These are phyloP conservation scores for Perizoma affinitatum DNA, from an alignment of 2,888 invertebrate genomes.

Conservation along the genomic window DNA sequence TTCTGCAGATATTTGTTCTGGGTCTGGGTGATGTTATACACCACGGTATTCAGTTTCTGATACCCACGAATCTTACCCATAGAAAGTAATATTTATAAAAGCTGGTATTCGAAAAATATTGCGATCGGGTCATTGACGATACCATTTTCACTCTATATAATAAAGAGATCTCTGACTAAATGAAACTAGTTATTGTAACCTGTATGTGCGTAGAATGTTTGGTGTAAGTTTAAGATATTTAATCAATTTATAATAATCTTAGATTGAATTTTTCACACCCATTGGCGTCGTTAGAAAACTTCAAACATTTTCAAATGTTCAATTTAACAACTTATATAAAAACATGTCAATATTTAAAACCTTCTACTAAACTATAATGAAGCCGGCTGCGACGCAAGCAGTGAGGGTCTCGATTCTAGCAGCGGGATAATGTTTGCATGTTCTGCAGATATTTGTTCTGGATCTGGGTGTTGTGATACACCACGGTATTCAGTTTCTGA, in stretches of 20 bases:
- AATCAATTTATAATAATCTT: conserved; percentile 32
- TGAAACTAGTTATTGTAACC: conserved; percentile 19
- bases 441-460: no score
- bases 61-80: neutral
- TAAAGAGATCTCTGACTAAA: conserved; percentile 9
- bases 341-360: no score
- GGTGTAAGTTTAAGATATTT: conserved; percentile 39
- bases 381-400: no score
- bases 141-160: conserved; percentile 8
- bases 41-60: no score
- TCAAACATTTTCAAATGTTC: neutral
- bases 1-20: no score
- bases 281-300: conserved; percentile 22
- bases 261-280: conserved; percentile 27
- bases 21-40: no score
- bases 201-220: conserved; percentile 37
- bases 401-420: no score
- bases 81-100: conserved; percentile 15
- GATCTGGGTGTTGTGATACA: no score
- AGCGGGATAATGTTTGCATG: no score
- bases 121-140: neutral
- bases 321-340: no score
- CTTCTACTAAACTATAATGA: no score
- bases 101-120: neutral
- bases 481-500: no score